A percentile compares a stretch with the other conserved stretches of the same genome.
These are phyloP conservation scores for Pseudorhiza aurosa DNA, from an alignment of 30 jellyfish, hydroid and myxozoan genomes.

Conservation along the genomic window DNA sequence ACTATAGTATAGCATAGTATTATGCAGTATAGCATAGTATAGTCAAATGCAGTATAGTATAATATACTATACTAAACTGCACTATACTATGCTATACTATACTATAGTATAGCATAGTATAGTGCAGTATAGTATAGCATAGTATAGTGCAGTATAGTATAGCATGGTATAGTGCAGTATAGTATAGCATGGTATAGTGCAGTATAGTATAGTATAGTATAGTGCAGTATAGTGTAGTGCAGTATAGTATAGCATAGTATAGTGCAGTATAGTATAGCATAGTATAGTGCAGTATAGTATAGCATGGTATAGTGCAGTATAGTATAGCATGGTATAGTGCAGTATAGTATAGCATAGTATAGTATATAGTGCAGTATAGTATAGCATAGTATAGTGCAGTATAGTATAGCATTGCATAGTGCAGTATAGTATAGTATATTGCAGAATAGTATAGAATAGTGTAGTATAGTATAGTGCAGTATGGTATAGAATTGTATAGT, in stretches of 20 bases:
- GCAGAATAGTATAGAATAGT: constrained; percentile 30
- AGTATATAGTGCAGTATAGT: constrained; percentile 51
- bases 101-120: constrained; percentile 20
- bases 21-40: no score
- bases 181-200: constrained; percentile 40
- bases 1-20: no score
- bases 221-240: constrained; percentile 36
- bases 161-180: constrained; percentile 16
- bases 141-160: no score
- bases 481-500: constrained; percentile 39
- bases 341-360: constrained; percentile 55
- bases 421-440: constrained; percentile 26
- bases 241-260: constrained; percentile 25
- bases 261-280: constrained; percentile 51
- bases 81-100: no score
- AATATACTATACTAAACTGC: no score
- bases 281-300: constrained; percentile 38
- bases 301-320: constrained; percentile 27
- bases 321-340: constrained; percentile 44
- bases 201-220: constrained; percentile 55
- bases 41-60: no score
- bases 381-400: constrained; percentile 41
- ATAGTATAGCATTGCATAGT: constrained; percentile 47
- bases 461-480: constrained; percentile 33
- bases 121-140: constrained; percentile 21